Base-by-base conservation (phyloP, 37 sponge, comb jelly and placozoan species). In the Dysidea cf. avara region DNA sequence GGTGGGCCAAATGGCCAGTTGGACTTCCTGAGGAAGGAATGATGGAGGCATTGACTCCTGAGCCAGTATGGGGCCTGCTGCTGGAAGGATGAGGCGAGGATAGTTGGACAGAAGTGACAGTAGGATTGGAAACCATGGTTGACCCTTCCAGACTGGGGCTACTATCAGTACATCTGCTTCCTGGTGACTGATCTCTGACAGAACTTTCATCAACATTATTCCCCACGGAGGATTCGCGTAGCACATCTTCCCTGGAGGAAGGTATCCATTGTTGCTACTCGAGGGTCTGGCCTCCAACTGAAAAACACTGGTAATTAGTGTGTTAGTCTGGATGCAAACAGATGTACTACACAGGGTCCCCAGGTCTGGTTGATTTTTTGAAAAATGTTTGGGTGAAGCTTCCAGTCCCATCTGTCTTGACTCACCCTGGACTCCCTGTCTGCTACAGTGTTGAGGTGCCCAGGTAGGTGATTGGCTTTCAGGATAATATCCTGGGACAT, bases 201-300 rank as follows among this genome's bases (percentile, higher is more conserved):
- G 50, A 7, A 39, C 14, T 43, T 6, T 25, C 18, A n/a, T n/a
- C n/a, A 26, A 11, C 56, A 71, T 33, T 4, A 71, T 33, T 16
- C 7, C 7, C 29, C 30, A 55, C 9, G 71, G 71, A n/a, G 71
- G 56, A 56, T 52, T 32, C 32, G 30, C 18, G n/a, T 71, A 71
- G 18, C 38, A 22, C 17, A 30, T 34, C 20, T 21, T 33, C 6
- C 6, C 55, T 38, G 58, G 20, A 22, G 21, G 52, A 75, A 61
- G 34, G 75, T 52, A 47, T 75, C 53, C 56, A 39, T 47, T 66
- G 68, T 47, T 11, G n/a, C n/a, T n/a, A n/a, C n/a, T n/a, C n/a
- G n/a, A n/a, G n/a, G n/a, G 14, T 77, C 68, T 33, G 68, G 58
- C 35, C 59, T 31, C 40, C 61, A 77, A 33, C 75, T 74, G 62